These are phyloP conservation scores for Tyrannus savana DNA, from an alignment of 2,113 vertebrate species.

Conservation along the genomic window DNA sequence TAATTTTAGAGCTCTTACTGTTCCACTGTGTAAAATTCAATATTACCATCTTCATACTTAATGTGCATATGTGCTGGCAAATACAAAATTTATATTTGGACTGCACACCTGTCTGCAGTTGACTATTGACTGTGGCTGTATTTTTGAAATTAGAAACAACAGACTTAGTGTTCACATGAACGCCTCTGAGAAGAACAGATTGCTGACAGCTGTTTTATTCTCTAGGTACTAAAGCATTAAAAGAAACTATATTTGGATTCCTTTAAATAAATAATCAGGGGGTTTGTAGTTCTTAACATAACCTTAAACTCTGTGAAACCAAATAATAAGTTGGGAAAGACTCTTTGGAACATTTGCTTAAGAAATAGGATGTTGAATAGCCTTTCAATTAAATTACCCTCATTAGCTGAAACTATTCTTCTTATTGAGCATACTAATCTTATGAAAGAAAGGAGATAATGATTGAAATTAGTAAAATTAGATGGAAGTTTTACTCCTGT, in stretches of 20 bases:
- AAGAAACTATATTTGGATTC: constrained; percentile 50
- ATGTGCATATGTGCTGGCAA: constrained; percentile 2
- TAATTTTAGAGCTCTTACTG: not conserved
- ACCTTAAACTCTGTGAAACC: constrained; percentile 8
- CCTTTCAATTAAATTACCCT: not conserved
- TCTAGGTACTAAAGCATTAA: not conserved
- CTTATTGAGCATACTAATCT: not conserved
- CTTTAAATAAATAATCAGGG: constrained; percentile 12
- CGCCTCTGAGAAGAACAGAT: constrained; percentile 41
- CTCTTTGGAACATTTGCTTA: not conserved
- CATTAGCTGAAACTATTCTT: not conserved
- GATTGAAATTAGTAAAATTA: not conserved
- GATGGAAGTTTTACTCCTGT: not conserved
- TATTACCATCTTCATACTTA: not conserved
- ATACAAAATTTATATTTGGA: constrained; percentile 21
- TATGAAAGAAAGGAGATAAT: not conserved
- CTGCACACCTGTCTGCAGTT: constrained; percentile 30
- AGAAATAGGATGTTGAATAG: not conserved
- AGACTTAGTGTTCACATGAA: not conserved
- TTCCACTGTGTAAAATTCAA: not conserved
- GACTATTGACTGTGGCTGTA: not conserved
- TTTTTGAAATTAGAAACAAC: constrained; percentile 44
- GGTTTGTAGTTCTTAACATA: not conserved
- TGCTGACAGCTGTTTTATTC: constrained; percentile 61
- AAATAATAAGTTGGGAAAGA: not conserved